Evolutionary conservation across 2,113 vertebrate genomes (phyloP).

Genomic region (Siniperca chuatsi): DNA sequence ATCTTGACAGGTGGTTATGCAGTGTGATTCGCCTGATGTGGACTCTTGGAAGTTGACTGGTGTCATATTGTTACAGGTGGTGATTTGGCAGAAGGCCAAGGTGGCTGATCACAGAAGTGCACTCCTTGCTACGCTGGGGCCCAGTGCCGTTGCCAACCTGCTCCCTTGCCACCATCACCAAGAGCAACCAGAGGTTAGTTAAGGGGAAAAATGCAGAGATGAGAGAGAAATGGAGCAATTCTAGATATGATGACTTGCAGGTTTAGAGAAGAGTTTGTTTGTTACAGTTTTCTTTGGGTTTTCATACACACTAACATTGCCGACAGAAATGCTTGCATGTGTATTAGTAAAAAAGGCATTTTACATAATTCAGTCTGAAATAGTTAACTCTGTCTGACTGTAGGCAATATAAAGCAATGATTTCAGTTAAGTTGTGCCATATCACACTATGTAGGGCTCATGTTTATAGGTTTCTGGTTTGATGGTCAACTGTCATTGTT

Average conservation of each 20-base stretch:
- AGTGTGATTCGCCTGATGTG: conserved; percentile 44
- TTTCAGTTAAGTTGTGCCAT: background rate
- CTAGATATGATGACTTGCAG: background rate
- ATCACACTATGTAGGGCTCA: background rate
- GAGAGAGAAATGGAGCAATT: background rate
- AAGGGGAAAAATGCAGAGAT: conserved; percentile 32
- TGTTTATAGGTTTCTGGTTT: background rate
- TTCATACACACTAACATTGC: background rate
- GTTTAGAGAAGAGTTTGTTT: background rate
- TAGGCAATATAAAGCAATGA: background rate
- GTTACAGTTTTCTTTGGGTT: background rate
- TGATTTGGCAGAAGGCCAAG: conserved; percentile 94
- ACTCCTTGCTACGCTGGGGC: conserved; percentile 92
- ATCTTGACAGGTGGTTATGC: conserved; percentile 63
- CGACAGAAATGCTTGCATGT: background rate
- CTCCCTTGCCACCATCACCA: conserved; percentile 87
- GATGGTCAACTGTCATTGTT: conserved; percentile 3
- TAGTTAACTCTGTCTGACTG: background rate
- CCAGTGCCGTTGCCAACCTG: conserved; percentile 88
- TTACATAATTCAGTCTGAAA: background rate
- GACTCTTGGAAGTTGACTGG: conserved; percentile 53
- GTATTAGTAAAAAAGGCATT: background rate
- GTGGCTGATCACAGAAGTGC: conserved; percentile 92
- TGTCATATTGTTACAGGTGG: conserved; percentile 89
- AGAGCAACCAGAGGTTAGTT: conserved; percentile 91